Base-by-base conservation (phyloP, 2,888 invertebrate species). In the Drosophila tripunctata region DNA sequence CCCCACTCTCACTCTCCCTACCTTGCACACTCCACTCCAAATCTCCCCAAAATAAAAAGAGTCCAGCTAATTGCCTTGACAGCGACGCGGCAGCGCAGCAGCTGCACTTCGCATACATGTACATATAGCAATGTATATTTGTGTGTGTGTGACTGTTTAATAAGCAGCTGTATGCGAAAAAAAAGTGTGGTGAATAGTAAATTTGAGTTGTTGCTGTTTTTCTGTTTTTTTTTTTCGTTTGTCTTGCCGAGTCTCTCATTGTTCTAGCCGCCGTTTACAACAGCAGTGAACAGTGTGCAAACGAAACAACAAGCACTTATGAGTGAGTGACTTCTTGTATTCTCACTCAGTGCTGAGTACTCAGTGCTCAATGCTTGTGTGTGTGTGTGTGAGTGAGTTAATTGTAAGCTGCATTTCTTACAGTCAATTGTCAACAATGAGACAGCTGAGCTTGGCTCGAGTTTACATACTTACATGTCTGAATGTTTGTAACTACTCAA, bases 141-240 rank as follows among this genome's bases (percentile, higher is more conserved):
- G 54, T 61, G 67, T 66, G 55, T 63, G 48, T 67, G 61, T 44
- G 35, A 8, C 51, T 67, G 75, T 60, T 71, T 75, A 68, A 51
- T 75, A 75, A 57, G 48, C 72, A 63, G 57, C 38, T 47, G 84
- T 81, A 64, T 87, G 87, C 67, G 85, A 1, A 61, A 77, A 78
- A 81, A 76, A 82, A 87, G 68, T 75, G 82, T 82, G 82, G 82
- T 82, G 82, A 87, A 87, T 82, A 75, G 50, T 58, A 74, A 77
- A 79, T 67, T 79, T 74, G 78, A 76, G 67, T 62, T 70, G 62
- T 61, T 61, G n/a, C n/a, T n/a, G n/a, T n/a, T 45, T 43, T 40
- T 50, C 67, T 38, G 47, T 52, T 62, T 43, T 60, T 10, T 44
- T 10, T 30, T n/a, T n/a, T n/a, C n/a, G n/a, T 6, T 40, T 38